phyloP scores from a whole-genome alignment of 2,797 vertebrate genomes.

The Epinephelus awoara region DNA sequence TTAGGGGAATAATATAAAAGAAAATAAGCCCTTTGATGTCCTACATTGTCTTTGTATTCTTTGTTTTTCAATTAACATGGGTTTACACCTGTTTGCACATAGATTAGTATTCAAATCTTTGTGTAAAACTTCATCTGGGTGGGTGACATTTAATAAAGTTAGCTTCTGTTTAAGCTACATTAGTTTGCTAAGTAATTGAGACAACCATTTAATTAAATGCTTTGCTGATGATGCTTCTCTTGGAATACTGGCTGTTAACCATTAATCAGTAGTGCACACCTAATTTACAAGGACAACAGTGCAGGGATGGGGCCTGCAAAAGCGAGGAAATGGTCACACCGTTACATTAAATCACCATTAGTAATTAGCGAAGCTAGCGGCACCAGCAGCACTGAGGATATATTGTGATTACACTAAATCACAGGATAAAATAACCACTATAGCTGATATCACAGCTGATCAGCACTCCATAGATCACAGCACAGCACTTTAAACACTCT shows the following conservation, averaged over 20 bases:
- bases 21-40: constrained; percentile 2
- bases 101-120: constrained; percentile 20
- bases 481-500: constrained; percentile 42
- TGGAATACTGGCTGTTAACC: constrained; percentile 81
- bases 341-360: constrained; percentile 81
- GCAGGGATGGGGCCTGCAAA: constrained; percentile 64
- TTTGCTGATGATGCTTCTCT: constrained; percentile 81
- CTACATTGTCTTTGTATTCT: neutral
- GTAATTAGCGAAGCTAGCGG: constrained; percentile 78
- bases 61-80: constrained; percentile 22
- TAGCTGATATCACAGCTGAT: constrained; percentile 60
- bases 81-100: constrained; percentile 10
- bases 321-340: constrained; percentile 73
- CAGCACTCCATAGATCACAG: constrained; percentile 60
- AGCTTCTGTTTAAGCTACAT: constrained; percentile 77
- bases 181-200: constrained; percentile 82
- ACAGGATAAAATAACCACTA: constrained; percentile 60
- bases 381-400: constrained; percentile 56
- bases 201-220: constrained; percentile 84
- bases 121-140: constrained; percentile 29
- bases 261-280: constrained; percentile 84
- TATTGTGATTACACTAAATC: constrained; percentile 62
- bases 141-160: constrained; percentile 78
- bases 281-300: constrained; percentile 86
- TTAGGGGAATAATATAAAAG: neutral